Evolutionary conservation across 2,797 vertebrate genomes (phyloP).

Genomic region (Brachymystax lenok): DNA sequence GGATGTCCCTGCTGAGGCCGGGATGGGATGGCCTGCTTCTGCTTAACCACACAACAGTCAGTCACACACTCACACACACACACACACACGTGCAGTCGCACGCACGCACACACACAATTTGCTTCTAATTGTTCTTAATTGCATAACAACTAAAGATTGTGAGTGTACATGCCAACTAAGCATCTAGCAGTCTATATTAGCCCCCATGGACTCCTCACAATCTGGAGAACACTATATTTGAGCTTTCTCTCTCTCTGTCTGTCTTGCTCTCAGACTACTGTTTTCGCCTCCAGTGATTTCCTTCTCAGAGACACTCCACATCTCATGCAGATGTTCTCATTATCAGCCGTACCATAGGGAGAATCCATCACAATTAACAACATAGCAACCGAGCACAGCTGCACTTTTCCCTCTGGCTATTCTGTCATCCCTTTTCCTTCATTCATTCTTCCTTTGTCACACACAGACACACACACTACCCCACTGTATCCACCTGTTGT

Average conservation of each 20-base stretch:
- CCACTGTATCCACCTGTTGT: not conserved
- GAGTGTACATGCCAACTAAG: not conserved
- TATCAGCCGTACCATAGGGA: not conserved
- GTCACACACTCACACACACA: too few relatives aligned
- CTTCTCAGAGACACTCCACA: not conserved
- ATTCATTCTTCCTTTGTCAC: not conserved
- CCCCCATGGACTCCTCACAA: not conserved
- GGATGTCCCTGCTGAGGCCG: not conserved
- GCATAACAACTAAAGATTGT: not conserved
- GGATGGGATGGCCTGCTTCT: not conserved
- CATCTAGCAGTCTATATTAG: not conserved
- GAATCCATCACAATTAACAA: slow-evolving; percentile 6
- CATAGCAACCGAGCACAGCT: not conserved
- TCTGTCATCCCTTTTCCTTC: not conserved
- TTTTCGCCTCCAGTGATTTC: slow-evolving; percentile 11
- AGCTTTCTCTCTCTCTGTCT: not conserved
- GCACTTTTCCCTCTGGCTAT: not conserved
- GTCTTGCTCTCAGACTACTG: not conserved
- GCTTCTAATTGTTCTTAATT: not conserved
- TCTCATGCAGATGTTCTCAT: slow-evolving; percentile 28
- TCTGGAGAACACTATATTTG: not conserved
- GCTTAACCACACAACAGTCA: not conserved
- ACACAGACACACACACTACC: not conserved
- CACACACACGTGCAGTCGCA: too few relatives aligned
- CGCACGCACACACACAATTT: too few relatives aligned